A percentile compares a stretch with the other conserved stretches of the same genome.
These are phyloP conservation scores for Latrodectus hesperus DNA, from an alignment of 2,888 invertebrate genomes.

Conservation along the genomic window DNA sequence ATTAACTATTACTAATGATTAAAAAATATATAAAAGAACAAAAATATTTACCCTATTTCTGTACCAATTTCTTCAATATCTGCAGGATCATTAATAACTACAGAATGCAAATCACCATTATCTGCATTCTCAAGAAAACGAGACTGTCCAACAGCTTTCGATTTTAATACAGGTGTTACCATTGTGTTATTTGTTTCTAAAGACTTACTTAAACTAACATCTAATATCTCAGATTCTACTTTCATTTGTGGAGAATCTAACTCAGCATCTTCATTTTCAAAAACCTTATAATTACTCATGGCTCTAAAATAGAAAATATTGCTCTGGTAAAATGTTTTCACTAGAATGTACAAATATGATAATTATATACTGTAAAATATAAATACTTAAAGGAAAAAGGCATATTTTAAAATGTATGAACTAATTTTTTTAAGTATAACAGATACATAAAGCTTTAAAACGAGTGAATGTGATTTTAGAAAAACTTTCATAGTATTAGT, in stretches of 20 bases:
- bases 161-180: slow-evolving; percentile 17
- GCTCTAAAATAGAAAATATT: too few species aligned
- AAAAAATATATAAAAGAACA: background rate
- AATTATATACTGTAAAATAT: too few species aligned
- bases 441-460: too few species aligned
- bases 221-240: slow-evolving; percentile 44
- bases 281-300: slow-evolving; percentile 64
- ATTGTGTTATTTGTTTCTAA: slow-evolving; percentile 1
- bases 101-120: slow-evolving; percentile 32
- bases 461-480: too few species aligned
- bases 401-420: too few species aligned
- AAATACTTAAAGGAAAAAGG: too few species aligned
- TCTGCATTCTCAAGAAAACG: slow-evolving; percentile 51
- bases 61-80: slow-evolving; percentile 43
- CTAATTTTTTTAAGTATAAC: too few species aligned
- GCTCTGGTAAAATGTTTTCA: too few species aligned
- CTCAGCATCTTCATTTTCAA: slow-evolving; percentile 59
- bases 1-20: too few species aligned
- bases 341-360: too few species aligned
- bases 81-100: slow-evolving; percentile 63
- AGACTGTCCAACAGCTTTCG: slow-evolving; percentile 55
- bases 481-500: too few species aligned
- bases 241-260: background rate
- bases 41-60: slow-evolving; percentile 47
- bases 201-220: slow-evolving; percentile 36